These are phyloP conservation scores for Urocolius indicus DNA, from an alignment of 2,113 vertebrate genomes.

Conservation along the genomic window DNA sequence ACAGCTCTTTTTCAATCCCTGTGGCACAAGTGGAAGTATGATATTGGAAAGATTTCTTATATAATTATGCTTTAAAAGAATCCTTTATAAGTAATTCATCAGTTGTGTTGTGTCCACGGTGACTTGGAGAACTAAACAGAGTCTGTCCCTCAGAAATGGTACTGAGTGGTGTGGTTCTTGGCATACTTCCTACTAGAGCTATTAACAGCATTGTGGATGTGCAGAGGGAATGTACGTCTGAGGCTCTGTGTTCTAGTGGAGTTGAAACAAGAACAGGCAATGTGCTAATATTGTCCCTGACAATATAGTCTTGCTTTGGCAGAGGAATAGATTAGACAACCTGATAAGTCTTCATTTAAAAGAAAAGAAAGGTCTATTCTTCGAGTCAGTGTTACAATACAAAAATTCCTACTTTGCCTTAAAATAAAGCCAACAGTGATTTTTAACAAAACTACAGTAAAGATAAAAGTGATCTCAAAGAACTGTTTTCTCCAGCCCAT, in stretches of 20 bases:
- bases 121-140: background rate
- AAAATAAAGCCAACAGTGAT: background rate
- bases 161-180: background rate
- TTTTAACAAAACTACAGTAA: background rate
- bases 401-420: background rate
- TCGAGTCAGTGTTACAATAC: background rate
- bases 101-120: background rate
- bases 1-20: background rate
- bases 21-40: background rate
- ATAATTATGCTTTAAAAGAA: background rate
- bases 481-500: background rate
- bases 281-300: background rate
- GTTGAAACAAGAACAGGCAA: conserved; percentile 54
- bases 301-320: conserved; percentile 50
- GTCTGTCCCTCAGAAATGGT: background rate
- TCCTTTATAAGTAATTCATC: background rate
- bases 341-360: background rate
- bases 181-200: background rate
- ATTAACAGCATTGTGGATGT: background rate
- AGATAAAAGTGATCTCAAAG: background rate
- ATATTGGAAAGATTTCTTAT: background rate
- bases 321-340: conserved; percentile 9
- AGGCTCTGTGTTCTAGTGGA: background rate
- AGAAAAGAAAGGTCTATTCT: background rate
- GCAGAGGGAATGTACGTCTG: background rate